Evolutionary conservation across 2,113 vertebrate genomes (phyloP), one percentile per base, ranked within the genome.

Genomic region (Dunckerocampus dactyliophorus): DNA sequence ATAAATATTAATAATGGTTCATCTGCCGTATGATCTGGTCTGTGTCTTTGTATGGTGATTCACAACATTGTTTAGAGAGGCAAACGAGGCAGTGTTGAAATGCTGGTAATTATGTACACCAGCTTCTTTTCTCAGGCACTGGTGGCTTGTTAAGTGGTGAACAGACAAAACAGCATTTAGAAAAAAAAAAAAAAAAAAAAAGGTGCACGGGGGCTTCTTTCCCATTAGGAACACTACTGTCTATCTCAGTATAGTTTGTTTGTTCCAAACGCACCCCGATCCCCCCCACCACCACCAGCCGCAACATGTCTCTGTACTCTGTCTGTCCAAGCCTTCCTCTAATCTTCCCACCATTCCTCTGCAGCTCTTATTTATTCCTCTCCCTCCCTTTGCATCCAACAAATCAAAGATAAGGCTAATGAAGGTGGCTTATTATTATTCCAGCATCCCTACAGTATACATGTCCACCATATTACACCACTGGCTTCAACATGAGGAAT

Each of bases 101-200:
- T 75, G 78, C 76, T 77, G 78, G 82, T 86, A 85, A 88, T 87
- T 87, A 87, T 81, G 80, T 88, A 74, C 77, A 75, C 80, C 85
- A 79, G 81, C 74, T 78, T 86, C 77, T 68, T 81, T 85, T 87
- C 75, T 67, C 76, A 83, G 82, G 78, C 84, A 75, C 80, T 82
- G 84, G 75, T 82, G 84, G 76, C 84, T 87, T 86, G 84, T 87
- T 87, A 88, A 87, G 82, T 86, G 82, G 82, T 55, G 72, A 84
- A 83, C 80, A 89, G 86, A 88, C 87, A 88, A 87, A 89, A 86
- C 80, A 84, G 80, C 85, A 76, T 87, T 88, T 87, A 82, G 77
- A 81, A 6, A 17, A 6, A 1, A 14, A 19, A 37, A 17, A 34
- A 54, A 54, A 37, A 55, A 83, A 84, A 88, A 87, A 14, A 88